Evolutionary conservation across 2,797 vertebrate genomes (phyloP), one percentile per base, ranked within the genome.

Genomic region (Hydrocynus forskahlii): DNA sequence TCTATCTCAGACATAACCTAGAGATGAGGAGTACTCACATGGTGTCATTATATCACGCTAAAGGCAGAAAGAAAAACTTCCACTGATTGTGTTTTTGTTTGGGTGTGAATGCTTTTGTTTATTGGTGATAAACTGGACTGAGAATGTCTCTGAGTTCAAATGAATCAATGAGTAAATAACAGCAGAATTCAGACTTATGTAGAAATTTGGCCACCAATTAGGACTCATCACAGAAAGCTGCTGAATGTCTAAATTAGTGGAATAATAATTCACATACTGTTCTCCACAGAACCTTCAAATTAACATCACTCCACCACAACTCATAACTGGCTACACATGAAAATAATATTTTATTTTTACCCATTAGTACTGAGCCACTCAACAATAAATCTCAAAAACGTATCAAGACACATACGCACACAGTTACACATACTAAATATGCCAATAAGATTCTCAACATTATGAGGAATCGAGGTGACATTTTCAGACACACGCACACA

Each of bases 191-290:
- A n/a, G 70, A 75, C 75, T 83, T 75, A 54, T 70, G 72, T 62
- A 72, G 72, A 79, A 83, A 83, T 54, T 35, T 14, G 2, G 70
- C 60, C 71, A 68, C 50, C 75, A 79, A 79, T 75, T 19, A 67
- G 43, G 38, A 7, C 73, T 74, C 69, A 62, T 83, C 29, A 55
- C 66, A 25, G 59, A 66, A 64, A 69, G 14, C 25, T 38, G 29
- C 16, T 66, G 17, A 66, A 66, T 40, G 63, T 66, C 79, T 71
- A 69, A 76, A 83, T 68, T 66, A 67, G 74, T 67, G 40, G 60
- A 76, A 72, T 76, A 67, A 83, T 83, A 52, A 83, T 77, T 83
- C 80, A 77, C 40, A 59, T 77, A 55, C 21, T 17, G 66, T 75
- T 79, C 72, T 73, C 54, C 17, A 40, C 54, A 79, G 59, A 35